These are phyloP conservation scores for Anoura caudifer DNA, from an alignment of 2,113 vertebrate species.

Conservation along the genomic window DNA sequence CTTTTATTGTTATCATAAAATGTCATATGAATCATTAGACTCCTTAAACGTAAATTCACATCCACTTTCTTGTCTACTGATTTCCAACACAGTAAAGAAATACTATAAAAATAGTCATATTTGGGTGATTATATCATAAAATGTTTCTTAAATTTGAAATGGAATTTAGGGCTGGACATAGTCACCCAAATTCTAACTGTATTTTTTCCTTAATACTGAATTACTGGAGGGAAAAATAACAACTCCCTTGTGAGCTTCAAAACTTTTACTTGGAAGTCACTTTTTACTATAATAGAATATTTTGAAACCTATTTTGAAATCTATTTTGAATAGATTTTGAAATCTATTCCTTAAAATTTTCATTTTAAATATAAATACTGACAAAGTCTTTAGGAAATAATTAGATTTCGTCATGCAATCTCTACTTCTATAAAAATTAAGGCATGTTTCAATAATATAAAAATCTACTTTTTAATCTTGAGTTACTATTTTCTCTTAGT, in stretches of 20 bases:
- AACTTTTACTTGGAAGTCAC: background rate
- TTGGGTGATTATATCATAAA: background rate
- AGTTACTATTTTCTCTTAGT: background rate
- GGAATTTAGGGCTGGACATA: background rate
- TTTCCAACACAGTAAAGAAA: background rate
- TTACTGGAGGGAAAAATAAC: background rate
- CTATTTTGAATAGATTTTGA: no score
- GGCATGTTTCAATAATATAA: background rate
- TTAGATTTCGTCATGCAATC: background rate
- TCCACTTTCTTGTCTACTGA: background rate
- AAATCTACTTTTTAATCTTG: background rate
- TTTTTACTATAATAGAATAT: background rate
- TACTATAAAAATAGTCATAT: background rate
- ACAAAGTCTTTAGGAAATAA: background rate
- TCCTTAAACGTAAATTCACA: background rate
- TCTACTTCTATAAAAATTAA: background rate
- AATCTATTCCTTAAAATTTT: background rate
- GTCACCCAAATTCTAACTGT: background rate
- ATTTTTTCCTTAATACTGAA: background rate
- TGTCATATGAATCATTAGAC: background rate
- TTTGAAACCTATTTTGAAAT: no score
- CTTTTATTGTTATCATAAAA: background rate
- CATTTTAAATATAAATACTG: background rate
- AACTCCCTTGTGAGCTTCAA: background rate
- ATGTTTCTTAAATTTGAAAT: background rate